Conservation (phyloP, 2,888 invertebrate species). For the Hymenopus coronatus region DNA sequence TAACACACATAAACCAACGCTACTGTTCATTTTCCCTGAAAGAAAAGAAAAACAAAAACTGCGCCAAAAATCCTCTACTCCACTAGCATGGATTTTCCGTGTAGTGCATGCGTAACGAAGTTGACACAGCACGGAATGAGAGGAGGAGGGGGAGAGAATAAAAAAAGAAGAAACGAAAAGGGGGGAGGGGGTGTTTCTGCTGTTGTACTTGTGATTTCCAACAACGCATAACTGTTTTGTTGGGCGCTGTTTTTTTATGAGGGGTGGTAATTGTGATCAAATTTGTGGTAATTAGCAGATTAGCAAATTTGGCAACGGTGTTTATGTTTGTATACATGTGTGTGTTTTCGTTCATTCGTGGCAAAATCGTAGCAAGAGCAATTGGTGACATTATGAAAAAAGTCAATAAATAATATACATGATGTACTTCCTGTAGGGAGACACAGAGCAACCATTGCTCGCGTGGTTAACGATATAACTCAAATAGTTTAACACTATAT, state of each 20-base stretch:
- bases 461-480: too few relatives aligned
- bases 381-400: too few relatives aligned
- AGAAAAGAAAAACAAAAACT: neutral
- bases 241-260: neutral
- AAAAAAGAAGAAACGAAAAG: neutral
- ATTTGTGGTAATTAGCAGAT: neutral
- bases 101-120: slow-evolving; percentile 4
- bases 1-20: neutral
- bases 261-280: neutral
- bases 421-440: too few relatives aligned
- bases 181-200: neutral
- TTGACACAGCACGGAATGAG: neutral
- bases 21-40: slow-evolving; percentile 4
- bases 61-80: neutral
- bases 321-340: neutral
- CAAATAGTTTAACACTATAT: too few relatives aligned
- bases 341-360: neutral
- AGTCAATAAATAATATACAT: too few relatives aligned
- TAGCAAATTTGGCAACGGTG: neutral
- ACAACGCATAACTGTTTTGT: neutral
- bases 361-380: too few relatives aligned
- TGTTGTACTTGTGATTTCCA: neutral
- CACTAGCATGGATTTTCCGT: slow-evolving; percentile 3
- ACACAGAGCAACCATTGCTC: too few relatives aligned
- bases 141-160: neutral